These are phyloP conservation scores for Fukomys damarensis DNA, from an alignment of 2,113 vertebrate genomes.

Conservation along the genomic window DNA sequence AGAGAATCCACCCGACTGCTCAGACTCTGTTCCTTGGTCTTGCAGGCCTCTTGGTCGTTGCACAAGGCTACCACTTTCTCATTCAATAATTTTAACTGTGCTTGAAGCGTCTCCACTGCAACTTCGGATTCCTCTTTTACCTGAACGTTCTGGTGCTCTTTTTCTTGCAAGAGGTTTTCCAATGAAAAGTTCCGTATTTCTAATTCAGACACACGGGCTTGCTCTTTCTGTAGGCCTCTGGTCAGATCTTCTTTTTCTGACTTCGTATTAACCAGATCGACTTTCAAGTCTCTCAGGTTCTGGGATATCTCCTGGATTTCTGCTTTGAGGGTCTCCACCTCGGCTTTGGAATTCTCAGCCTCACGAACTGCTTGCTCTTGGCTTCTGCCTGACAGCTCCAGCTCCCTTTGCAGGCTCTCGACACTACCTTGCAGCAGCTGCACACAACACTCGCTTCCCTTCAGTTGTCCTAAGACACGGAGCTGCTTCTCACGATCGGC, in stretches of 20 bases:
- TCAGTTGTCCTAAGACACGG: conserved; percentile 87
- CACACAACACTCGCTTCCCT: conserved; percentile 86
- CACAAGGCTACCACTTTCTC: conserved; percentile 77
- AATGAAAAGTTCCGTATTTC: conserved; percentile 50
- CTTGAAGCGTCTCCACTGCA: conserved; percentile 81
- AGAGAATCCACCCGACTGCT: conserved; percentile 72
- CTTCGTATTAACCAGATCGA: conserved; percentile 80
- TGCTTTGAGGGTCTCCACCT: conserved; percentile 28
- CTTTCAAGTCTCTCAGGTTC: conserved; percentile 65
- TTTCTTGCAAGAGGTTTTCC: conserved; percentile 80
- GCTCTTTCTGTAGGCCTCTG: conserved; percentile 77
- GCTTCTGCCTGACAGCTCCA: conserved; percentile 75
- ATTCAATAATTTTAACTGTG: conserved; percentile 81
- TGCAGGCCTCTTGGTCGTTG: conserved; percentile 76
- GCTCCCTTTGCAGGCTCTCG: conserved; percentile 86
- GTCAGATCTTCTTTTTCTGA: conserved; percentile 88
- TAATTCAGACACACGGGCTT: conserved; percentile 52
- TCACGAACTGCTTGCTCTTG: conserved; percentile 6
- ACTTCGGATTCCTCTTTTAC: conserved; percentile 78
- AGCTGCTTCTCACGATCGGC: conserved; percentile 90
- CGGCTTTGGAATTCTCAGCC: conserved; percentile 32
- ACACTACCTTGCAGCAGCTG: conserved; percentile 85
- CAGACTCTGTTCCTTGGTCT: conserved; percentile 78
- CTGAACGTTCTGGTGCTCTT: conserved; percentile 79
- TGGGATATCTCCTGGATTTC: conserved; percentile 43